These are phyloP conservation scores for Actinemys pallida DNA, from an alignment of 2,113 vertebrate genomes.

Conservation along the genomic window DNA sequence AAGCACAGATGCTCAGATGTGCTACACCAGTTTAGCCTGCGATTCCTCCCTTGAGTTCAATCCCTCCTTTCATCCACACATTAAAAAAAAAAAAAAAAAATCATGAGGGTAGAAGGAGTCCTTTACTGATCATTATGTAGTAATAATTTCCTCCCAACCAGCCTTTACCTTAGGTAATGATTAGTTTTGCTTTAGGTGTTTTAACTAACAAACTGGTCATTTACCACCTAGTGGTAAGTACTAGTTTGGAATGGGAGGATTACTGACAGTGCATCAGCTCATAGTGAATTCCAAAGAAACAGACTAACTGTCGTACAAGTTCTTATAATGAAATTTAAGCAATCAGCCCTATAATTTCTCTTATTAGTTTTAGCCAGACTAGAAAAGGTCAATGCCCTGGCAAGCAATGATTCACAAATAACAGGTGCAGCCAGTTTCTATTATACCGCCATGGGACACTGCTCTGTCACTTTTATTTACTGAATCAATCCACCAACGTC, in stretches of 20 bases:
- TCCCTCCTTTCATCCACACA: not conserved
- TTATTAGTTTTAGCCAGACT: slow-evolving; percentile 81
- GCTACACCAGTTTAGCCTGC: not conserved
- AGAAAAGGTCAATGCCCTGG: slow-evolving; percentile 82
- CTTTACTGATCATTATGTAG: not conserved
- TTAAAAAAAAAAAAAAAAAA: not conserved
- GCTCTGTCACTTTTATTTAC: slow-evolving; percentile 88
- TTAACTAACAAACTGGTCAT: slow-evolving; percentile 17
- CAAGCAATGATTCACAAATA: slow-evolving; percentile 84
- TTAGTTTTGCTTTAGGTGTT: not conserved
- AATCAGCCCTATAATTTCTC: slow-evolving; percentile 75
- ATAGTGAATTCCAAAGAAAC: slow-evolving; percentile 38
- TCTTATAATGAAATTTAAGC: slow-evolving; percentile 66
- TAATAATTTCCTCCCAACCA: not conserved
- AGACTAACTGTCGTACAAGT: slow-evolving; percentile 26
- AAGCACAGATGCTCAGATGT: slow-evolving; percentile 58
- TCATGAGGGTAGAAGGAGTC: not conserved
- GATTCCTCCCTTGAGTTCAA: not conserved
- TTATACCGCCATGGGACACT: slow-evolving; percentile 78
- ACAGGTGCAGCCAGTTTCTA: slow-evolving; percentile 83
- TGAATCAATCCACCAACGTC: slow-evolving; percentile 88
- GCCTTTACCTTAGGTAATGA: not conserved
- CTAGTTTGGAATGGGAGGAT: not conserved
- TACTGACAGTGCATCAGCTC: not conserved
- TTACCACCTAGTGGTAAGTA: not conserved